Conservation (phyloP, 2,888 invertebrate species). For the Pseudoips prasinana region DNA sequence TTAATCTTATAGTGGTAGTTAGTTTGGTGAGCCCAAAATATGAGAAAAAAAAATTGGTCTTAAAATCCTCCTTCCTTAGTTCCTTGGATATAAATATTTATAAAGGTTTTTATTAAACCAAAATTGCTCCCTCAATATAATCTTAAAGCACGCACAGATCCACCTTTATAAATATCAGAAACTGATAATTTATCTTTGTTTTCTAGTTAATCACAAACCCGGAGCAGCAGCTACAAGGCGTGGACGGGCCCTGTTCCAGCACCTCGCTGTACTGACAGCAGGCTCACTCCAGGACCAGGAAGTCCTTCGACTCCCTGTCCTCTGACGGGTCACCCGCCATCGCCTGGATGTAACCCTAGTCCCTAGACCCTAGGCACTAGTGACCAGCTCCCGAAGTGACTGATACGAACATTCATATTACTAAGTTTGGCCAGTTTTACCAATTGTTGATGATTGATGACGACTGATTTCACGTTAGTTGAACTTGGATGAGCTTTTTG, state of each 20-base stretch:
- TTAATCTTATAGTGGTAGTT: too few relatives aligned
- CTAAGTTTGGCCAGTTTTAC: background rate
- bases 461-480: too few relatives aligned
- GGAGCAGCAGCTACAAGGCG: constrained; percentile 66
- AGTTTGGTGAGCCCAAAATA: too few relatives aligned
- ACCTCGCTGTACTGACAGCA: constrained; percentile 77
- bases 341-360: constrained; percentile 67
- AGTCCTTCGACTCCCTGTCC: constrained; percentile 67
- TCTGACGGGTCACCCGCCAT: constrained; percentile 68
- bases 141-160: too few relatives aligned
- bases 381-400: constrained; percentile 14
- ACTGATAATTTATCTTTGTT: too few relatives aligned
- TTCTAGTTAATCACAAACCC: constrained; percentile 63
- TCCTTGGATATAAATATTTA: too few relatives aligned
- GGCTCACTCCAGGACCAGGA: constrained; percentile 49
- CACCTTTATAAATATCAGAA: too few relatives aligned
- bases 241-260: constrained; percentile 74
- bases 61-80: too few relatives aligned
- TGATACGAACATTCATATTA: constrained; percentile 17
- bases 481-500: too few relatives aligned
- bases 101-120: too few relatives aligned
- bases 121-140: too few relatives aligned
- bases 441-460: background rate
- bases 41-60: too few relatives aligned
- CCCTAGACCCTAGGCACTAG: constrained; percentile 9